Evolutionary conservation across 2,888 invertebrate genomes (phyloP).

Genomic region (Masnerella sp.): DNA sequence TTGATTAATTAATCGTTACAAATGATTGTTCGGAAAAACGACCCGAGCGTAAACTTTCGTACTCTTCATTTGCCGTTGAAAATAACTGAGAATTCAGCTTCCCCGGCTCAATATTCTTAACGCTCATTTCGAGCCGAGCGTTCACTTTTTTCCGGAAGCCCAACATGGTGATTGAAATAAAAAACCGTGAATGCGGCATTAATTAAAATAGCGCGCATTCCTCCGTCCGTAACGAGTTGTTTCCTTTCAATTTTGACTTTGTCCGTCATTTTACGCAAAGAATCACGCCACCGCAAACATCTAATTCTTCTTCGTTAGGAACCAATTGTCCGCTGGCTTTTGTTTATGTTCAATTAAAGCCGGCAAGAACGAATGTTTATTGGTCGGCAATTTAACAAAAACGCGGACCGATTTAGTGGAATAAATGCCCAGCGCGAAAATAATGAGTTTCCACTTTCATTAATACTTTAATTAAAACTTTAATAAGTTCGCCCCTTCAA

Average conservation of each 20-base stretch:
- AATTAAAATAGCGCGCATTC: constrained; percentile 10
- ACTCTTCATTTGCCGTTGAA: too few relatives aligned
- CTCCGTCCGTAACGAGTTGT: background rate
- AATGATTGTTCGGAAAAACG: background rate
- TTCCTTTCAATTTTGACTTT: constrained; percentile 16
- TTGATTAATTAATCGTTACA: background rate
- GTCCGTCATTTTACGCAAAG: constrained; percentile 1
- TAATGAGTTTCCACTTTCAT: constrained; percentile 23
- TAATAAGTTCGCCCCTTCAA: constrained; percentile 11
- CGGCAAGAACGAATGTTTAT: background rate
- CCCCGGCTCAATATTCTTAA: too few relatives aligned
- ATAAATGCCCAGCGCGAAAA: constrained; percentile 4
- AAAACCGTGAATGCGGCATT: constrained; percentile 8
- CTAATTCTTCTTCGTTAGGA: background rate
- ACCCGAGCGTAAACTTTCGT: too few relatives aligned
- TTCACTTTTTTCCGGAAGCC: constrained; percentile 1
- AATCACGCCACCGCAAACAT: background rate
- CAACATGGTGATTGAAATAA: background rate
- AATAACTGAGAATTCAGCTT: too few relatives aligned
- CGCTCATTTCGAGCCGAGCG: background rate
- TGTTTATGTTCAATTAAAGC: constrained; percentile 10
- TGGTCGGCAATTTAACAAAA: background rate
- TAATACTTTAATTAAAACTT: constrained; percentile 32
- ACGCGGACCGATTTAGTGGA: too few relatives aligned
- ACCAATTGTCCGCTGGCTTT: background rate